phyloP scores from a whole-genome alignment of 2,113 vertebrate species.

The Rhinoderma darwinii region DNA sequence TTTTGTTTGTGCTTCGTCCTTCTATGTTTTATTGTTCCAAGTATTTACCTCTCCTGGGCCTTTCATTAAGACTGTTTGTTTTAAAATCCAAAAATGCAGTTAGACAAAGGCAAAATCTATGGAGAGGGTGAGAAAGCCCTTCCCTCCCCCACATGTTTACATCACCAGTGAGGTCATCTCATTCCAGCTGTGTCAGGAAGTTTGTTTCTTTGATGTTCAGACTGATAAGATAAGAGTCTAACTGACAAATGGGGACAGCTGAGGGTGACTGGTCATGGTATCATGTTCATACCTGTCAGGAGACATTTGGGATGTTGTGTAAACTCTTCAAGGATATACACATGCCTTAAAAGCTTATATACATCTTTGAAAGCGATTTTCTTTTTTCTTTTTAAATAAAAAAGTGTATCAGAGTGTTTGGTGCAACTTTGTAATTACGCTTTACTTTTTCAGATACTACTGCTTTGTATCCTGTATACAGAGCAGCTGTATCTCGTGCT shows the following conservation, averaged over 20 bases:
- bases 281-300: slow-evolving; percentile 43
- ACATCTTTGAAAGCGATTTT: too few relatives aligned
- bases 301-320: slow-evolving; percentile 29
- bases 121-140: not conserved
- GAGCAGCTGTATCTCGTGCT: too few relatives aligned
- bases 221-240: slow-evolving; percentile 46
- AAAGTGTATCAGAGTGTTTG: too few relatives aligned
- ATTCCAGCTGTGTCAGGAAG: slow-evolving; percentile 54
- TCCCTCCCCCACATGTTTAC: slow-evolving; percentile 12
- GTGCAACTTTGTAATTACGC: too few relatives aligned
- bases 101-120: not conserved
- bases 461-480: too few relatives aligned
- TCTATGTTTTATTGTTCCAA: not conserved
- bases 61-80: slow-evolving; percentile 6
- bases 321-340: slow-evolving; percentile 2
- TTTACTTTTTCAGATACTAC: too few relatives aligned
- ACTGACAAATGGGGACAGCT: slow-evolving; percentile 48
- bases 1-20: not conserved
- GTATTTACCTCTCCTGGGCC: slow-evolving; percentile 20
- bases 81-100: slow-evolving; percentile 6
- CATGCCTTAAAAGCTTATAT: not conserved
- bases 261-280: slow-evolving; percentile 22
- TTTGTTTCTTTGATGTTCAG: slow-evolving; percentile 50
- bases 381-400: too few relatives aligned
- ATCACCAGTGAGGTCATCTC: slow-evolving; percentile 50